Conservation (phyloP, 2,888 invertebrate genomes). For the Salpingus planirostris region DNA sequence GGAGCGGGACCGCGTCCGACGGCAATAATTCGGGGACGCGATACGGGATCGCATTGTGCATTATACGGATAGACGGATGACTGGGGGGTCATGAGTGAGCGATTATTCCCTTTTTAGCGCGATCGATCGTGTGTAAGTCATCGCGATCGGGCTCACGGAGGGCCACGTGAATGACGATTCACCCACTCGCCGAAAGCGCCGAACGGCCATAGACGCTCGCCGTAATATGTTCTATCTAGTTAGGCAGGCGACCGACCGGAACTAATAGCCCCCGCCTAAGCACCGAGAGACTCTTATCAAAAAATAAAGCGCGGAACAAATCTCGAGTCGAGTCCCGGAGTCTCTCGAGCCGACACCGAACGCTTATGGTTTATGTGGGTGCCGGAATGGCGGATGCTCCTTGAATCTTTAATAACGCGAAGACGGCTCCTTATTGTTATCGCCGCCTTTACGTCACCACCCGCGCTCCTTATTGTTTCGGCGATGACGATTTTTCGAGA, state of each 20-base stretch:
- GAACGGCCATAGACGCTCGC: conserved; percentile 15
- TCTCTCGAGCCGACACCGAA: conserved; percentile 11
- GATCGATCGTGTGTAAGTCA: too few species aligned
- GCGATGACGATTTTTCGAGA: not conserved
- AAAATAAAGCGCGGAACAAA: conserved; percentile 24
- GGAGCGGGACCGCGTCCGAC: not conserved
- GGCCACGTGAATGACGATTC: conserved; percentile 3
- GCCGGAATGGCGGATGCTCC: conserved; percentile 34
- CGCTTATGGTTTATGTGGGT: conserved; percentile 38
- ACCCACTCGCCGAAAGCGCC: conserved; percentile 10
- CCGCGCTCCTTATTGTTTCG: not conserved
- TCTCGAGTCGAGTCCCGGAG: too few species aligned
- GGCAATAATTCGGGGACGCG: not conserved
- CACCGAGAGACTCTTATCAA: conserved; percentile 30
- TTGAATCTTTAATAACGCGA: conserved; percentile 20
- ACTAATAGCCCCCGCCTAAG: conserved; percentile 33
- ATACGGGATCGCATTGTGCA: not conserved
- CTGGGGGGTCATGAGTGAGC: conserved; percentile 2
- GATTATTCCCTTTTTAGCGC: conserved; percentile 1
- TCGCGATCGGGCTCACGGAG: not conserved
- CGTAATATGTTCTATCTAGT: conserved; percentile 42
- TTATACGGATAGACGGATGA: not conserved
- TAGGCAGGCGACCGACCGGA: conserved; percentile 40
- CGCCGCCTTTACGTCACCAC: conserved; percentile 5
- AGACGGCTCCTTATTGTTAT: conserved; percentile 12